These are phyloP conservation scores for Brachypteracias leptosomus DNA, from an alignment of 2,113 vertebrate species.

Conservation along the genomic window DNA sequence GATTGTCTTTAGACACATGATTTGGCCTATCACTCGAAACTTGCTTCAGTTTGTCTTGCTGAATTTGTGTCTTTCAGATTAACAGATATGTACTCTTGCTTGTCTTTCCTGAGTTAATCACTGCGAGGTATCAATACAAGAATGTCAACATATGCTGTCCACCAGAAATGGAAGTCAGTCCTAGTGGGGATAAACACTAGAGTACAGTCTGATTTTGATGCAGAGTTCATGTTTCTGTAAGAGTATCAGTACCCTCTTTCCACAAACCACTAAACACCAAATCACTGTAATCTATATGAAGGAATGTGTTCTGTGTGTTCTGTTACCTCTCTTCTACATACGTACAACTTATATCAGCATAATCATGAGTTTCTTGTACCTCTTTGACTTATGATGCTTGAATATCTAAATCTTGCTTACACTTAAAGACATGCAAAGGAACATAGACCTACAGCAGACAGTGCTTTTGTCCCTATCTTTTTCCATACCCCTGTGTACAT, in stretches of 20 bases:
- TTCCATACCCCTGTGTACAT: neutral
- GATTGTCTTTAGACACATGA: neutral
- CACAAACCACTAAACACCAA: neutral
- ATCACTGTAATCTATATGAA: neutral
- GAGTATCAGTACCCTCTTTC: neutral
- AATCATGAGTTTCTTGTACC: neutral
- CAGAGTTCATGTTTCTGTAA: neutral
- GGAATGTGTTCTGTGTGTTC: neutral
- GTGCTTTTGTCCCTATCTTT: neutral
- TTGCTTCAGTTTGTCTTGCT: neutral
- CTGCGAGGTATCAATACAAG: neutral
- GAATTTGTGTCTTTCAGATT: neutral
- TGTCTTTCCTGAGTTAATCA: neutral
- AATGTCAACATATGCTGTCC: neutral
- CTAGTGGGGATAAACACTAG: neutral
- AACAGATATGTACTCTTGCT: neutral
- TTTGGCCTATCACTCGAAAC: neutral
- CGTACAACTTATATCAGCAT: neutral
- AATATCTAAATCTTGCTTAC: neutral
- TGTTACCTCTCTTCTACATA: neutral
- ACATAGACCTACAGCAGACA: neutral
- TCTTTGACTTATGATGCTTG: neutral
- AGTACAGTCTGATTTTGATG: neutral
- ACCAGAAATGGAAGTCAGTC: neutral
- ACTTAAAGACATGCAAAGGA: neutral